Conservation (phyloP, 2,113 vertebrate species). For the Malaclemys terrapin region DNA sequence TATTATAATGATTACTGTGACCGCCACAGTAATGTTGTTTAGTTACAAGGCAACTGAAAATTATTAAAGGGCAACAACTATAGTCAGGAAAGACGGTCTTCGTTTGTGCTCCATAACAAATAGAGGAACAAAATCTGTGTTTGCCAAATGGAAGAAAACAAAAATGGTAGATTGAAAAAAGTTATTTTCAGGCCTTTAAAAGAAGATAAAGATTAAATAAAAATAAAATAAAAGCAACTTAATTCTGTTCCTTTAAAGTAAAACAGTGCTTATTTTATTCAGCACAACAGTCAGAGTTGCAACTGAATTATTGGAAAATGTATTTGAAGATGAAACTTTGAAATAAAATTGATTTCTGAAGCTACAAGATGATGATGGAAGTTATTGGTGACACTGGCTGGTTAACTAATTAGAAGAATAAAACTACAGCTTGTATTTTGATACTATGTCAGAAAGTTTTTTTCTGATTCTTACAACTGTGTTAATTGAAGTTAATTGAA, state of each 20-base stretch:
- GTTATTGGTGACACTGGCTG: not conserved
- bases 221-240: conserved; percentile 57
- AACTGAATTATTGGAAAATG: not conserved
- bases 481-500: not conserved
- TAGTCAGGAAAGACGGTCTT: not conserved
- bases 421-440: conserved; percentile 23
- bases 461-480: not conserved
- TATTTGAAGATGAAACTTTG: conserved; percentile 6
- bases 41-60: conserved; percentile 19
- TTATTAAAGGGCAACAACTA: not conserved
- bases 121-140: conserved; percentile 13
- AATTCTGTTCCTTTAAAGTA: conserved; percentile 34
- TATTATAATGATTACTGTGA: conserved; percentile 16
- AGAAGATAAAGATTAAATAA: conserved; percentile 47
- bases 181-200: conserved; percentile 31
- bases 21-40: conserved; percentile 1
- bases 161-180: not conserved
- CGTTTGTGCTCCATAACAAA: not conserved
- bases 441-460: conserved; percentile 45
- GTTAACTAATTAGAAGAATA: not conserved
- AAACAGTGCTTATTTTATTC: conserved; percentile 53
- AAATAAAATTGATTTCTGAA: not conserved
- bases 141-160: conserved; percentile 28
- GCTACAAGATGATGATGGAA: not conserved
- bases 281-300: conserved; percentile 63